A percentile compares a stretch with the other conserved stretches of the same genome.
These are phyloP conservation scores for Octonoba sinensis DNA, from an alignment of 2,888 invertebrate species.

Conservation along the genomic window DNA sequence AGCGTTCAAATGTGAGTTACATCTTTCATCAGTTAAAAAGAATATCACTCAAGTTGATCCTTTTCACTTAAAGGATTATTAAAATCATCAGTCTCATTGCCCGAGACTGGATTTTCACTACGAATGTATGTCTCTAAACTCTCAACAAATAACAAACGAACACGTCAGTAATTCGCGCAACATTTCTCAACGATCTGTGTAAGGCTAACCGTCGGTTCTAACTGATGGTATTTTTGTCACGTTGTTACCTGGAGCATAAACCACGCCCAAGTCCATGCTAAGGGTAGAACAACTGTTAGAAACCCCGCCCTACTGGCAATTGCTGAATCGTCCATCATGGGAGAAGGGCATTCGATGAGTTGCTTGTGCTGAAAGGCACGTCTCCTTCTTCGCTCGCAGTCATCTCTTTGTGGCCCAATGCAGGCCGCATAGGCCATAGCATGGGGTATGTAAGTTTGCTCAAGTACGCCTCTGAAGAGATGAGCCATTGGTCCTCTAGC, in stretches of 20 bases:
- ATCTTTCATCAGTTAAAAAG: too few species aligned
- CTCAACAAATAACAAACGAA: too few species aligned
- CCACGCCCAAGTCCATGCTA: background rate
- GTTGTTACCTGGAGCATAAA: background rate
- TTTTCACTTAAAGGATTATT: too few species aligned
- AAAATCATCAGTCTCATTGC: too few species aligned
- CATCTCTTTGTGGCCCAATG: slow-evolving; percentile 73
- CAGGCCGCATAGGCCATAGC: slow-evolving; percentile 86
- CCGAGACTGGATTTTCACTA: too few species aligned
- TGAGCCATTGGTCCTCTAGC: slow-evolving; percentile 86
- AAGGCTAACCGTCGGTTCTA: background rate
- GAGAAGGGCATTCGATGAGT: slow-evolving; percentile 52
- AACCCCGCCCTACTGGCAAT: too few species aligned
- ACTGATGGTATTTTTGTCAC: background rate
- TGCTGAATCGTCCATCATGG: background rate
- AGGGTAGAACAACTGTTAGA: too few species aligned
- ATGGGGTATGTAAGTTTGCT: slow-evolving; percentile 88
- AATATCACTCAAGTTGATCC: too few species aligned
- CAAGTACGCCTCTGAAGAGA: slow-evolving; percentile 83
- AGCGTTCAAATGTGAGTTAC: too few species aligned
- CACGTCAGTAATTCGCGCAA: too few species aligned
- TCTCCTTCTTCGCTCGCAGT: slow-evolving; percentile 57
- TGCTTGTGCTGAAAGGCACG: slow-evolving; percentile 40
- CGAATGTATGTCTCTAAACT: too few species aligned
- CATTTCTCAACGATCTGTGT: too few species aligned